A percentile compares a stretch with the other conserved stretches of the same genome.
These are phyloP conservation scores for Homarus gammarus DNA, from an alignment of 2,888 invertebrate species.

Conservation along the genomic window DNA sequence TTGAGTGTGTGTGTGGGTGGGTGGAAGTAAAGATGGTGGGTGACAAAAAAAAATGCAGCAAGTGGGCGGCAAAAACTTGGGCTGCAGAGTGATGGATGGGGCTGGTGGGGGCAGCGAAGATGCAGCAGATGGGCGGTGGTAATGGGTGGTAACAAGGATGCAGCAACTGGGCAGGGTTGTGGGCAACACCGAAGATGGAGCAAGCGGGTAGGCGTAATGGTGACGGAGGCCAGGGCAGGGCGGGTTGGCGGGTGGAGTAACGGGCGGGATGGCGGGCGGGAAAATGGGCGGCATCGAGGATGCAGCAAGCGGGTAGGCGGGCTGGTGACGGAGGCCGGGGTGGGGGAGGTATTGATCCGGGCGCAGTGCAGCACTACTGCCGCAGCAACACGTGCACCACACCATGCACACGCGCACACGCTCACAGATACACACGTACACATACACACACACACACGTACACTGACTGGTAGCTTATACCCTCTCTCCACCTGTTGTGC, in stretches of 20 bases:
- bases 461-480: too few relatives aligned
- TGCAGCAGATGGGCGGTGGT: not conserved
- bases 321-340: slow-evolving; percentile 42
- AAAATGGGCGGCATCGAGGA: not conserved
- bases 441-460: not conserved
- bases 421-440: not conserved
- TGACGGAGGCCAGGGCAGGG: not conserved
- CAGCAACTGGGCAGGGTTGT: too few relatives aligned
- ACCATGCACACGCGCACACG: not conserved
- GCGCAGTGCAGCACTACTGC: slow-evolving; percentile 46
- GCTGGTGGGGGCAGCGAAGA: too few relatives aligned
- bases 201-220: not conserved
- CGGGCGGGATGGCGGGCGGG: not conserved
- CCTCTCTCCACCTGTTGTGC: not conserved
- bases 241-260: not conserved
- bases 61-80: too few relatives aligned
- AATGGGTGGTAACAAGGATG: too few relatives aligned
- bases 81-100: too few relatives aligned
- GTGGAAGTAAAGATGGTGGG: too few relatives aligned
- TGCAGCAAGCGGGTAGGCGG: not conserved
- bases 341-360: slow-evolving; percentile 50
- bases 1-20: too few relatives aligned
- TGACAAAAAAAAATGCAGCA: too few relatives aligned
- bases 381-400: slow-evolving; percentile 21
- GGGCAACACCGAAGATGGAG: too few relatives aligned